These are phyloP conservation scores for Parauchenoglanis ngamensis DNA, from an alignment of 2,797 vertebrate species.

Conservation along the genomic window DNA sequence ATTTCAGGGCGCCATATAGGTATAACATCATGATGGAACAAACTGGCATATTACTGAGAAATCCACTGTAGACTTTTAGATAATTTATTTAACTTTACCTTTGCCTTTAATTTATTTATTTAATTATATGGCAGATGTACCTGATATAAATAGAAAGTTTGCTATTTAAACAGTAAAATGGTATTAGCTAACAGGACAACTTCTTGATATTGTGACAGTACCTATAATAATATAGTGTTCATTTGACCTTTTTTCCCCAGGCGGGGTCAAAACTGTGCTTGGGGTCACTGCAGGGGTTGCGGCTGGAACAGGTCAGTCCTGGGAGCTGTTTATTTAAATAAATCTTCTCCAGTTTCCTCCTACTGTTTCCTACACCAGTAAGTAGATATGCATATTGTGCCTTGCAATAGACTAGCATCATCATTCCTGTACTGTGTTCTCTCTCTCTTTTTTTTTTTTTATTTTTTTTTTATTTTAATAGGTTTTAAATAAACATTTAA, in stretches of 20 bases:
- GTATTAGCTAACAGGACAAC: background rate
- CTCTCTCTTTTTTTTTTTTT: background rate
- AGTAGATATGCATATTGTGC: background rate
- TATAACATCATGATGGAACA: background rate
- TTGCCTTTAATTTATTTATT: too few relatives aligned
- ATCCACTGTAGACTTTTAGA: background rate
- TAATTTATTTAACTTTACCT: too few relatives aligned
- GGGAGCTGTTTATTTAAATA: background rate
- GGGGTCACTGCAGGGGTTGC: background rate
- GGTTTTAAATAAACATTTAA: too few relatives aligned
- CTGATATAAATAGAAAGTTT: background rate
- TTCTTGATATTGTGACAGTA: background rate
- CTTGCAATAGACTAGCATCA: background rate
- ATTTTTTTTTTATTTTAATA: background rate
- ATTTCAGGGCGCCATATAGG: too few relatives aligned
- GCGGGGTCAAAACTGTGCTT: accelerated
- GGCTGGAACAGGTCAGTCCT: constrained; percentile 10
- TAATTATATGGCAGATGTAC: background rate
- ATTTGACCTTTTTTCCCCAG: background rate
- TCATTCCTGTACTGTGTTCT: background rate
- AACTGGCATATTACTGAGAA: background rate
- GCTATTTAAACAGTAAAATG: background rate
- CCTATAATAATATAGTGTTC: background rate
- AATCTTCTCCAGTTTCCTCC: background rate
- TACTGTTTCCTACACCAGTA: background rate